Conservation (phyloP, 1,140 invertebrate species). For the Drosophila quadrilineata region DNA sequence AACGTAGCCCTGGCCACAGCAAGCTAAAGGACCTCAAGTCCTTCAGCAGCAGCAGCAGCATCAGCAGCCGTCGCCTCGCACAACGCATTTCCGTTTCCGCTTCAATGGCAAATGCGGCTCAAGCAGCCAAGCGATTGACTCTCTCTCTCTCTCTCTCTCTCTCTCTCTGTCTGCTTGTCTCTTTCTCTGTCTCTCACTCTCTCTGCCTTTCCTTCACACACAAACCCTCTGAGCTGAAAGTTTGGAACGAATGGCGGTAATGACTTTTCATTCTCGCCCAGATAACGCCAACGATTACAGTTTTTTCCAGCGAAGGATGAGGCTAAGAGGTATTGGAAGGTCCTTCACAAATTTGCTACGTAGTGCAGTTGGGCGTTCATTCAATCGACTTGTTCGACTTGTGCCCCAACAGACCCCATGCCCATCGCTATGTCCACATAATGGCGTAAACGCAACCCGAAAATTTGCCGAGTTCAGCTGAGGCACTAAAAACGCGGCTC, state of each 20-base stretch:
- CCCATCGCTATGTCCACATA: conserved; percentile 17
- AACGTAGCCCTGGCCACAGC: conserved; percentile 56
- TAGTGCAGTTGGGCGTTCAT: conserved; percentile 18
- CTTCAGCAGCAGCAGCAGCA: conserved; percentile 20
- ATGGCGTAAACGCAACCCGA: conserved; percentile 77
- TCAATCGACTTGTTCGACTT: conserved; percentile 54
- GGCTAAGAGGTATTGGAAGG: not conserved
- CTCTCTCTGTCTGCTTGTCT: not conserved
- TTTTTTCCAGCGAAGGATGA: conserved; percentile 24
- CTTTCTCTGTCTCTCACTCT: not conserved
- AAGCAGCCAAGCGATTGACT: conserved; percentile 28
- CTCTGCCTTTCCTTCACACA: not conserved
- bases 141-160: not conserved
- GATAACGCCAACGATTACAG: conserved; percentile 71
- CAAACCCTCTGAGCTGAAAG: conserved; percentile 16
- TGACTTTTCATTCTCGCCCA: conserved; percentile 77
- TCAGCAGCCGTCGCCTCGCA: conserved; percentile 25
- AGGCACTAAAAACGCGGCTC: no score
- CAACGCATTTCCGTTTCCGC: conserved; percentile 73
- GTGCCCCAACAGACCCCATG: not conserved
- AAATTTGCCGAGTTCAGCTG: conserved; percentile 65
- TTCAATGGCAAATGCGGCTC: conserved; percentile 58
- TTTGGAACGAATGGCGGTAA: conserved; percentile 73
- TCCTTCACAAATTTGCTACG: conserved; percentile 7
- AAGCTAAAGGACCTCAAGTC: conserved; percentile 2